Evolutionary conservation across 1,140 invertebrate genomes (phyloP), one percentile per base, ranked within the genome.

Genomic region (Caenorhabditis brenneri): DNA sequence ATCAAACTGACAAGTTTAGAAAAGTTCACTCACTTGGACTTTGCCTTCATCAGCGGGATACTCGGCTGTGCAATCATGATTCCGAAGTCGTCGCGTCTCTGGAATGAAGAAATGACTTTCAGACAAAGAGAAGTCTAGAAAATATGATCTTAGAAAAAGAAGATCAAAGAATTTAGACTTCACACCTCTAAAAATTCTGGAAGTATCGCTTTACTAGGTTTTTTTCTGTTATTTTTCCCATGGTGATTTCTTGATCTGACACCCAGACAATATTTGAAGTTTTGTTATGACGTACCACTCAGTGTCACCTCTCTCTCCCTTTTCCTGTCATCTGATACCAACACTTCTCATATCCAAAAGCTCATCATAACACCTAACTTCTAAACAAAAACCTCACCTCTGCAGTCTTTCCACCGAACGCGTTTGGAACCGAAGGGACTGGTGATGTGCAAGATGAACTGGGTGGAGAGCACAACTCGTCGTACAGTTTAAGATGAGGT

Each of bases 401-500:
- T 29, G 51, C 31, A 48, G 36, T 42, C 24, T 85, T 65, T n/a
- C 58, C 84, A 33, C 58, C 84, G 19, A 81, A 81, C 22, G 33
- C 46, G 27, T 22, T 55, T 42, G 46, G 36, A 33, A 31, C 36
- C 31, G 78, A 22, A 55, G 31, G 79, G 16, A 42, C 36, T 5
- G 65, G 65, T 3, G 65, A 74, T 42, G 65, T 16, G 15, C 51
- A 36, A n/a, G 79, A 81, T 9, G 84, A 84, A 31, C 60, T 58
- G 4, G 84, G 84, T 2, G 84, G 84, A 27, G 84, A 85, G 65
- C 79, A 81, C 60, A 85, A 39, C 22, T 85, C 84, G 39, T 85
- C 84, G 79, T 85, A 85, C 31, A 85, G 79, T 78, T 81, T 81
- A 7, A 81, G 51, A 22, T 49, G 24, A 19, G 84, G 42, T 3